A percentile compares a stretch with the other conserved stretches of the same genome.
These are phyloP conservation scores for Musca domestica DNA, from an alignment of 1,140 invertebrate species.

Conservation along the genomic window DNA sequence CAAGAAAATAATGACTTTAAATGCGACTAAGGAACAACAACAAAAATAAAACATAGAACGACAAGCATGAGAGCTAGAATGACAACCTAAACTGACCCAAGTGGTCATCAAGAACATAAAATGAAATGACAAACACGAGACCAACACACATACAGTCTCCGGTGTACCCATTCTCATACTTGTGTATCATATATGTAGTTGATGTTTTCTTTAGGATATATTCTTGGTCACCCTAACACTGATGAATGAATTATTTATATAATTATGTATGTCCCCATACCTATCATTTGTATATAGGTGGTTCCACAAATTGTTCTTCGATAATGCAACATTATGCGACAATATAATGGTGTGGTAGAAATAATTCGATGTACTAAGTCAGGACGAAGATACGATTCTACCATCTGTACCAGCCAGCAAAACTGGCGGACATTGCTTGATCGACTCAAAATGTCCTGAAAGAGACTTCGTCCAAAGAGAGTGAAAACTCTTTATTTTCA, in stretches of 20 bases:
- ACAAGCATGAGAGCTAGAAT: conserved; percentile 5
- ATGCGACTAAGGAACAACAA: background rate
- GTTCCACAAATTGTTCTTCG: no score
- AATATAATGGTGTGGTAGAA: no score
- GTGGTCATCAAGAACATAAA: conserved; percentile 18
- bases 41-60: conserved; percentile 8
- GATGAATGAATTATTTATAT: background rate
- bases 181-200: background rate
- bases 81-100: conserved; percentile 16
- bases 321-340: no score
- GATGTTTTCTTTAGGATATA: background rate
- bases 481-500: no score
- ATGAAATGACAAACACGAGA: conserved; percentile 8
- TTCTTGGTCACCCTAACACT: background rate
- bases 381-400: no score
- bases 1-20: conserved; percentile 14
- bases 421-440: no score
- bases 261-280: background rate
- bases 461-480: no score
- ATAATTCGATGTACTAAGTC: no score
- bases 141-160: background rate
- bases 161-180: background rate
- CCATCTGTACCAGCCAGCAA: no score
- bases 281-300: no score
- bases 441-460: no score